phyloP scores from a whole-genome alignment of 2,888 invertebrate genomes.

The Desoria tigrina region DNA sequence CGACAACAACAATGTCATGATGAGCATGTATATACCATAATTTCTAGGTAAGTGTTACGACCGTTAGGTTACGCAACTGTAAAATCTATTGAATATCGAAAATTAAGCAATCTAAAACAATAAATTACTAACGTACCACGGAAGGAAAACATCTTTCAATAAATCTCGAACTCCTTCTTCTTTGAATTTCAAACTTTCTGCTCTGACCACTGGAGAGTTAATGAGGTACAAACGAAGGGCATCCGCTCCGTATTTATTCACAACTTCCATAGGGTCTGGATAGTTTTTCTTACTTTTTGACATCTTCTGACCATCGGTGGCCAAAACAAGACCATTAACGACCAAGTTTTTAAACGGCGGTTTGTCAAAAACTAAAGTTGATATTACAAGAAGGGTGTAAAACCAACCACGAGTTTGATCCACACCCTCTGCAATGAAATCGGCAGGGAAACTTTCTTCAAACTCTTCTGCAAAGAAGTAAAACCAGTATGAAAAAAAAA shows the following conservation, averaged over 20 bases:
- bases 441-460: slow-evolving; percentile 90
- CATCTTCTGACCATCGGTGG: slow-evolving; percentile 99
- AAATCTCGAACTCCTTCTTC: slow-evolving; percentile 96
- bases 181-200: slow-evolving; percentile 93
- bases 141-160: slow-evolving; percentile 94
- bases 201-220: slow-evolving; percentile 96
- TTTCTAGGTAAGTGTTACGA: too few relatives aligned
- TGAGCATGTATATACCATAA: too few relatives aligned
- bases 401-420: slow-evolving; percentile 99
- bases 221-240: slow-evolving; percentile 93
- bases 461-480: slow-evolving; percentile 67
- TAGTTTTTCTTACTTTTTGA: slow-evolving; percentile 98
- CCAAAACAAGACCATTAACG: slow-evolving; percentile 91
- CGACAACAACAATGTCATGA: neutral
- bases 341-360: slow-evolving; percentile 98
- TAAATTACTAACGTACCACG: slow-evolving; percentile 72
- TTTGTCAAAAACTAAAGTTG: slow-evolving; percentile 91
- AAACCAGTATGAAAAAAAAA: too few relatives aligned
- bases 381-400: slow-evolving; percentile 95
- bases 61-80: too few relatives aligned
- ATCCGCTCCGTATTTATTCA: slow-evolving; percentile 93
- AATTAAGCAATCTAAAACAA: too few relatives aligned
- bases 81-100: too few relatives aligned
- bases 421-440: slow-evolving; percentile 99
- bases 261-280: slow-evolving; percentile 87